Conservation (phyloP, 2,113 vertebrate species). For the Tetrao urogallus region DNA sequence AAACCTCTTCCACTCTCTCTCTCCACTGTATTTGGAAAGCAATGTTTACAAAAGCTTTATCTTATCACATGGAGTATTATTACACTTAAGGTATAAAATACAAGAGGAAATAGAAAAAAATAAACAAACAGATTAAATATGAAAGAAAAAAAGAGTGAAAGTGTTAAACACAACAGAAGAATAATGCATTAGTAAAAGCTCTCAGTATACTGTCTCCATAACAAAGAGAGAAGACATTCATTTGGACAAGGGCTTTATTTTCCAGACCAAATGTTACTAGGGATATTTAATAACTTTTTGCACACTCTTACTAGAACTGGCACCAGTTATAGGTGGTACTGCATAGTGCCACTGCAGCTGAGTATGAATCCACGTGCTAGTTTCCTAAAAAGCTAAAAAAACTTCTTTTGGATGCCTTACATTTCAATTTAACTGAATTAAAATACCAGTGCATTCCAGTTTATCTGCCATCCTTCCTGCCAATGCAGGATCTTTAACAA, state of each 20-base stretch:
- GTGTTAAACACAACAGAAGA: conserved; percentile 1
- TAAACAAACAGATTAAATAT: background rate
- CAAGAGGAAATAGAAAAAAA: background rate
- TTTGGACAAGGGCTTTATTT: conserved; percentile 28
- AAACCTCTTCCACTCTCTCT: background rate
- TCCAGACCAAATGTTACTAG: background rate
- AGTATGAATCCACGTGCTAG: conserved; percentile 50
- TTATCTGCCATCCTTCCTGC: background rate
- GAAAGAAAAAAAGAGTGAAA: background rate
- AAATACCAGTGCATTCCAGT: conserved; percentile 42
- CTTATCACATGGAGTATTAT: background rate
- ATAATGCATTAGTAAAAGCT: conserved; percentile 60
- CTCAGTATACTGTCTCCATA: conserved; percentile 29
- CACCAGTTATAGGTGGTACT: conserved; percentile 57
- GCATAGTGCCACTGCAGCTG: conserved; percentile 74
- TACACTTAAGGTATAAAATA: background rate
- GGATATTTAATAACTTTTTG: conserved; percentile 67
- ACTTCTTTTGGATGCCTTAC: conserved; percentile 67
- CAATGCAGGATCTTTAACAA: background rate
- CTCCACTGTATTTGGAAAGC: background rate
- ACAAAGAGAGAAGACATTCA: conserved; percentile 43
- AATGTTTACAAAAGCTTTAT: background rate
- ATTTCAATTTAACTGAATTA: conserved; percentile 65
- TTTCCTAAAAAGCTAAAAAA: conserved; percentile 71
- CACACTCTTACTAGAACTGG: conserved; percentile 41